Evolutionary conservation across 2,888 invertebrate species (phyloP).

Genomic region (Plebejus anna): DNA sequence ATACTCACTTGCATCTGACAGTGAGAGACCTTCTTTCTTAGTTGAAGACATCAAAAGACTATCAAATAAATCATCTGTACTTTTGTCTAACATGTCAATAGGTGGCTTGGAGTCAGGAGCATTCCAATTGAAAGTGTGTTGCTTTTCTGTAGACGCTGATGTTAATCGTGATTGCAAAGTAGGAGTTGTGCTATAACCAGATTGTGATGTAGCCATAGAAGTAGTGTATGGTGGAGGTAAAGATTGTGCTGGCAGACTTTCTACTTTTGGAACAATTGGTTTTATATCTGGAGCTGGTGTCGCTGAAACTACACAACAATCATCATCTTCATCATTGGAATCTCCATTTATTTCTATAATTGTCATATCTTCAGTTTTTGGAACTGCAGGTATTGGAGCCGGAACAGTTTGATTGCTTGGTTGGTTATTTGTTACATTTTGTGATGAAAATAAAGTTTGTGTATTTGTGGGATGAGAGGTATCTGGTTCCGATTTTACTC

Average conservation of each 20-base stretch:
- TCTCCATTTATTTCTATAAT: constrained; percentile 74
- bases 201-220: constrained; percentile 43
- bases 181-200: constrained; percentile 40
- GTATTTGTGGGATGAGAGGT: constrained; percentile 35
- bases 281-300: constrained; percentile 69
- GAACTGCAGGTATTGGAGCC: constrained; percentile 54
- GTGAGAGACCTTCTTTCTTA: constrained; percentile 59
- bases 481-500: constrained; percentile 62
- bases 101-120: constrained; percentile 70
- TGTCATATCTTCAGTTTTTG: constrained; percentile 64
- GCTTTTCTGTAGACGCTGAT: constrained; percentile 61
- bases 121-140: constrained; percentile 74
- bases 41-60: constrained; percentile 63
- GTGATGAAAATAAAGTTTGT: constrained; percentile 42
- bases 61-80: constrained; percentile 72
- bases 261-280: constrained; percentile 63
- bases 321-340: constrained; percentile 72
- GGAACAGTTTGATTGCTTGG: constrained; percentile 39
- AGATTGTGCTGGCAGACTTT: constrained; percentile 52
- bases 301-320: constrained; percentile 71
- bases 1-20: constrained; percentile 79
- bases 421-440: constrained; percentile 33
- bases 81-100: constrained; percentile 66
- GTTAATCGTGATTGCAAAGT: constrained; percentile 46
- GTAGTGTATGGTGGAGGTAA: constrained; percentile 47